Evolutionary conservation across 1,140 invertebrate species (phyloP).

Genomic region (Hylaeus anthracinus): DNA sequence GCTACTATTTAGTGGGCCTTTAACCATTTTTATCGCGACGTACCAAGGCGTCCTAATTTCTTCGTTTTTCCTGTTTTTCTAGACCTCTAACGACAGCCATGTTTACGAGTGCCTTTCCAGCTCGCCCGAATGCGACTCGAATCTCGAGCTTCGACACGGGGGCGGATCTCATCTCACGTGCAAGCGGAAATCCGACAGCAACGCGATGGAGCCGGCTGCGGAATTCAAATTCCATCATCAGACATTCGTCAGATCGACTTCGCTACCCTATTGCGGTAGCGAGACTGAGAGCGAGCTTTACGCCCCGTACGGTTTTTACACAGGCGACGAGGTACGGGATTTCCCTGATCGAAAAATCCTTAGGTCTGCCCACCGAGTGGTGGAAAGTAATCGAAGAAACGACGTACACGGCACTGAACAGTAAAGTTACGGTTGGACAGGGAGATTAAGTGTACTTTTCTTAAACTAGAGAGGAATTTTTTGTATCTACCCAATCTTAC

Average conservation of each 20-base stretch:
- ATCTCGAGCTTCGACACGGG: constrained; percentile 74
- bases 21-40: constrained; percentile 14
- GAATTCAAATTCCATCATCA: constrained; percentile 77
- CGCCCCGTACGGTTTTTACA: constrained; percentile 88
- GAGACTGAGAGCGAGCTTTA: constrained; percentile 91
- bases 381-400: too few relatives aligned
- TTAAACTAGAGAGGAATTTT: too few relatives aligned
- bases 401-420: too few relatives aligned
- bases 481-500: too few relatives aligned
- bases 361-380: too few relatives aligned
- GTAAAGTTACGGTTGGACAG: too few relatives aligned
- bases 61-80: constrained; percentile 5
- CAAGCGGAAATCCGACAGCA: constrained; percentile 81
- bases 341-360: neutral
- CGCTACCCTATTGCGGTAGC: constrained; percentile 89
- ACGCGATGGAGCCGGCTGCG: constrained; percentile 76
- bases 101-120: constrained; percentile 86
- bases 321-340: constrained; percentile 75
- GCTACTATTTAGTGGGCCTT: constrained; percentile 15
- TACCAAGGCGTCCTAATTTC: too few relatives aligned
- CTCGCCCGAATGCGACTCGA: constrained; percentile 85
- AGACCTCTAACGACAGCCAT: constrained; percentile 78
- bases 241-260: constrained; percentile 82
- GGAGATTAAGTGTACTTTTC: too few relatives aligned
- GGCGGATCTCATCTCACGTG: constrained; percentile 59